A percentile compares a stretch with the other conserved stretches of the same genome.
Evolutionary conservation across 2,797 vertebrate genomes (phyloP).

Genomic region (Hapalemur alaotrensis): DNA sequence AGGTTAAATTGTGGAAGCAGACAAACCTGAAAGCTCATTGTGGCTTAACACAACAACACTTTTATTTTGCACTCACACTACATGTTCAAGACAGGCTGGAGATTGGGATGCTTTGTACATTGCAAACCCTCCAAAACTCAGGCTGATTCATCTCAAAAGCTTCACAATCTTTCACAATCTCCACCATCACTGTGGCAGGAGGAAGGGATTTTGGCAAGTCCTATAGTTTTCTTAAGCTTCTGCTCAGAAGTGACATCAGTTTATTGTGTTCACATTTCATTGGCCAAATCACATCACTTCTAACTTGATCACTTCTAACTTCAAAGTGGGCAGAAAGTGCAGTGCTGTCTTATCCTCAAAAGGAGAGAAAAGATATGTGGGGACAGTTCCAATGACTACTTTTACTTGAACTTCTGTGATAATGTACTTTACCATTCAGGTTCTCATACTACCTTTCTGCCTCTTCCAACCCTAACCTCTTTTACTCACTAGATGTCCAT

Average conservation of each 20-base stretch:
- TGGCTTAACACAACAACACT: not conserved
- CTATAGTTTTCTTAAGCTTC: not conserved
- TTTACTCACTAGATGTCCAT: not conserved
- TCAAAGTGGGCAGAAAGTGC: not conserved
- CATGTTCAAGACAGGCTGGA: not conserved
- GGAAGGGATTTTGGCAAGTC: not conserved
- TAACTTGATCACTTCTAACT: not conserved
- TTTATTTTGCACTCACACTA: not conserved
- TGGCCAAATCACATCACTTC: not conserved
- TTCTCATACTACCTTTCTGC: not conserved
- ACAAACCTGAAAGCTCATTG: not conserved
- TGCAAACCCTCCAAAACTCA: not conserved
- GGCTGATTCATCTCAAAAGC: not conserved
- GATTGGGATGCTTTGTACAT: not conserved
- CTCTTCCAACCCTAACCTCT: not conserved
- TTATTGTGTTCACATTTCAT: not conserved
- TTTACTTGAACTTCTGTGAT: not conserved
- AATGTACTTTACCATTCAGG: not conserved
- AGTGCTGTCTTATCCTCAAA: not conserved
- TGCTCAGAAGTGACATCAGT: not conserved
- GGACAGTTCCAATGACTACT: not conserved
- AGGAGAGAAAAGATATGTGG: not conserved
- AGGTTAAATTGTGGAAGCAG: not conserved
- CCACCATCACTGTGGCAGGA: not conserved
- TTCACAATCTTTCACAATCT: not conserved